phyloP scores from a whole-genome alignment of 2,797 vertebrate species.

The Lagocephalus sceleratus region DNA sequence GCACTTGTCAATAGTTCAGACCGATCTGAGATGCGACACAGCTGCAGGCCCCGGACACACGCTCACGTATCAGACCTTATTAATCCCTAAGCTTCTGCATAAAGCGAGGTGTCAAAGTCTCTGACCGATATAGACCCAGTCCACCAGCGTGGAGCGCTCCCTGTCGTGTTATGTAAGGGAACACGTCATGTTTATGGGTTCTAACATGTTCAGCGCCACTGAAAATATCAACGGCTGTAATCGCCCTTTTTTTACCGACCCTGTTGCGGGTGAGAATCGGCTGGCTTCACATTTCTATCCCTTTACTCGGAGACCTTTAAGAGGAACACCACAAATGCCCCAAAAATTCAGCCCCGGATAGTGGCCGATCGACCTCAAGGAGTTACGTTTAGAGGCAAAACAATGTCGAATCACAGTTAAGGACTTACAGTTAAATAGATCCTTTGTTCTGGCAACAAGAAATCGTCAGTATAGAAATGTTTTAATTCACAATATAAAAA shows the following conservation, averaged over 20 bases:
- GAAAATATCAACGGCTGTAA: background rate
- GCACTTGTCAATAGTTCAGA: constrained; percentile 54
- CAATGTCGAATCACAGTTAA: too few relatives aligned
- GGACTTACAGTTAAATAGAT: background rate
- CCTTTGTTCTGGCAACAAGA: too few relatives aligned
- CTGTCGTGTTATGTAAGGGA: too few relatives aligned
- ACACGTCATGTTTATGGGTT: too few relatives aligned
- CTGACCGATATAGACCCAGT: constrained; percentile 2
- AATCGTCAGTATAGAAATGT: constrained; percentile 34
- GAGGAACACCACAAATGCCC: too few relatives aligned
- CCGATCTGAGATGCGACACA: constrained; percentile 54
- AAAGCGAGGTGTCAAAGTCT: background rate
- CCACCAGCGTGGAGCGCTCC: background rate
- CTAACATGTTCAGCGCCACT: background rate
- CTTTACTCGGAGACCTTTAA: too few relatives aligned
- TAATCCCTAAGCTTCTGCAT: constrained; percentile 10
- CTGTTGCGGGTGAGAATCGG: too few relatives aligned
- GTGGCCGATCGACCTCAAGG: too few relatives aligned
- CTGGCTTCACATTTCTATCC: too few relatives aligned
- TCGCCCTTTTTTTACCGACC: too few relatives aligned
- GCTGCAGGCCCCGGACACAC: constrained; percentile 37
- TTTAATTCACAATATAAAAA: constrained; percentile 58
- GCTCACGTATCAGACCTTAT: constrained; percentile 22
- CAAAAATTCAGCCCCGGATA: too few relatives aligned
- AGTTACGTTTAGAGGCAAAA: too few relatives aligned